Conservation (phyloP, 37 sponge, comb jelly and placozoan species). For the Sycon ciliatum region DNA sequence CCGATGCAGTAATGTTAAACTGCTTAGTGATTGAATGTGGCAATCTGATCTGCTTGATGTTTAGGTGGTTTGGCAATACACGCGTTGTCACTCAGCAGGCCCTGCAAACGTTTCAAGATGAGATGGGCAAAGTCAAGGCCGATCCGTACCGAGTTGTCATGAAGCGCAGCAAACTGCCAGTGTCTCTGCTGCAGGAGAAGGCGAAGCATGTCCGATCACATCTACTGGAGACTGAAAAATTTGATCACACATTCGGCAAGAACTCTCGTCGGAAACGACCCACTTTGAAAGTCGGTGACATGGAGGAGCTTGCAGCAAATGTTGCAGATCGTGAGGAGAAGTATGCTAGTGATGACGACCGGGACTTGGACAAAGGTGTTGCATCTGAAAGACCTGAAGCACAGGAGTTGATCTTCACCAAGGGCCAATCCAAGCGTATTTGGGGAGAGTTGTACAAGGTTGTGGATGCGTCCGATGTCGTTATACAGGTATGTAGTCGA, state of each 20-base stretch:
- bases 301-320: conserved; percentile 39
- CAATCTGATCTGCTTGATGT: background rate
- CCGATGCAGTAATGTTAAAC: no score
- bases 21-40: no score
- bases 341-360: conserved; percentile 23
- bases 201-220: conserved; percentile 78
- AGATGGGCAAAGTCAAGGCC: conserved; percentile 78
- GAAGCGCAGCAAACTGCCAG: conserved; percentile 78
- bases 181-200: conserved; percentile 80
- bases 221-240: conserved; percentile 84
- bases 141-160: conserved; percentile 95
- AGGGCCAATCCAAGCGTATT: conserved; percentile 89
- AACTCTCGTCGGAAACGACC: conserved; percentile 81
- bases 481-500: conserved; percentile 51
- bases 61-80: conserved; percentile 64
- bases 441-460: conserved; percentile 98
- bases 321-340: conserved; percentile 1
- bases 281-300: conserved; percentile 43
- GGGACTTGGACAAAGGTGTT: background rate
- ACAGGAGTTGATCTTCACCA: conserved; percentile 66
- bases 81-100: conserved; percentile 75
- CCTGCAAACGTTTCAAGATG: conserved; percentile 89
- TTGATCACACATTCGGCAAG: conserved; percentile 82
- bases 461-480: conserved; percentile 79
- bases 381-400: conserved; percentile 52